phyloP scores from a whole-genome alignment of 1,140 invertebrate species.

The Trissolcus basalis region DNA sequence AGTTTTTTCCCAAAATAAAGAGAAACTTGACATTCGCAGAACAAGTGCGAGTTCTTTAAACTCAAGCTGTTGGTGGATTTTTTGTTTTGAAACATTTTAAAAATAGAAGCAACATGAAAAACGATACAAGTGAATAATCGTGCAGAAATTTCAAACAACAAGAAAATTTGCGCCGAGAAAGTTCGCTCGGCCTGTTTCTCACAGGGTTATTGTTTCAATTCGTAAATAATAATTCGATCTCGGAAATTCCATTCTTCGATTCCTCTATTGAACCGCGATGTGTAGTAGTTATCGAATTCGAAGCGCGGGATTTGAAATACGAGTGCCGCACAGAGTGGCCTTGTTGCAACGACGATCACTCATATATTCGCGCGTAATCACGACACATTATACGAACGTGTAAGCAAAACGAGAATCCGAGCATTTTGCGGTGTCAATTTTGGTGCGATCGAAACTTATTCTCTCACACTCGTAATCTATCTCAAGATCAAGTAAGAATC shows the following conservation, averaged over 20 bases:
- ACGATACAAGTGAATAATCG: slow-evolving; percentile 35
- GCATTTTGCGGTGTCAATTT: slow-evolving; percentile 48
- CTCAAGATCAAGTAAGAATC: background rate
- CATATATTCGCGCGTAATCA: slow-evolving; percentile 57
- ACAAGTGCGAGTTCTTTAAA: no score
- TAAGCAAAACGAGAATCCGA: slow-evolving; percentile 37
- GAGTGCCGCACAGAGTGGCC: slow-evolving; percentile 58
- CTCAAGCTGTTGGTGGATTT: background rate
- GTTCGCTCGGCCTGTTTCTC: slow-evolving; percentile 40
- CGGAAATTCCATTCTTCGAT: slow-evolving; percentile 62
- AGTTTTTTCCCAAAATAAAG: no score
- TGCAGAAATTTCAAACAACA: slow-evolving; percentile 38
- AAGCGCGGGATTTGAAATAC: slow-evolving; percentile 67
- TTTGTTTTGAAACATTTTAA: slow-evolving; percentile 4
- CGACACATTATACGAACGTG: slow-evolving; percentile 47
- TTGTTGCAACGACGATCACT: slow-evolving; percentile 63
- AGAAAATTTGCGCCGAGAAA: slow-evolving; percentile 48
- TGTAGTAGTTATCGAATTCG: slow-evolving; percentile 65
- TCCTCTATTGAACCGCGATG: slow-evolving; percentile 61
- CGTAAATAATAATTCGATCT: slow-evolving; percentile 61
- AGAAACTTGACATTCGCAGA: no score
- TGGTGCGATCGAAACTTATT: slow-evolving; percentile 44
- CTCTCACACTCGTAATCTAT: slow-evolving; percentile 43
- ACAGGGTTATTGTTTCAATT: slow-evolving; percentile 61
- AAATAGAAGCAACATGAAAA: slow-evolving; percentile 13